phyloP scores from a whole-genome alignment of 2,797 vertebrate species.

The Halcyon chelicuti region DNA sequence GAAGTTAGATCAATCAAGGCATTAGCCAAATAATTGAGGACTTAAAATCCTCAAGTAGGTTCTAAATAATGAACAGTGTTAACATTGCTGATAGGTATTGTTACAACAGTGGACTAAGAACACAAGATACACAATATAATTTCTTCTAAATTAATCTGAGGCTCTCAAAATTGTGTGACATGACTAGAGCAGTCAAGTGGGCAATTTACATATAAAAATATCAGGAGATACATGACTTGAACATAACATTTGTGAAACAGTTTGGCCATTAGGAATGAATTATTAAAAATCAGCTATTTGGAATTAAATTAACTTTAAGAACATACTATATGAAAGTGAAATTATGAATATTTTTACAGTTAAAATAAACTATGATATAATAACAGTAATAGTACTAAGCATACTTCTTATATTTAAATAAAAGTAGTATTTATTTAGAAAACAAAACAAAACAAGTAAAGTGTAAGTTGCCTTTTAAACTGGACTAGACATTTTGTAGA shows the following conservation, averaged over 20 bases:
- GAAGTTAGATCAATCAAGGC: background rate
- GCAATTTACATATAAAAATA: background rate
- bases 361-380: background rate
- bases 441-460: background rate
- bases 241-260: background rate
- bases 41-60: background rate
- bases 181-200: background rate
- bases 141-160: background rate
- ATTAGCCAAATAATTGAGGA: background rate
- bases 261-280: background rate
- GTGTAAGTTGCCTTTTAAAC: background rate
- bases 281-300: background rate
- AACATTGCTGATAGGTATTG: background rate
- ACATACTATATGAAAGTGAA: background rate
- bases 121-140: background rate
- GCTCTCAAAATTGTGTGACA: background rate
- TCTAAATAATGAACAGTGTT: background rate
- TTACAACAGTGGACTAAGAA: background rate
- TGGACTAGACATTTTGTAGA: background rate
- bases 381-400: background rate
- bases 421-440: background rate
- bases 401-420: background rate
- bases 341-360: background rate
- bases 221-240: background rate
- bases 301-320: background rate